Percentiles rank a stretch among this genome's conserved stretches.
Conservation (phyloP, 1,140 invertebrate species). For the Lordiphosa collinella region DNA sequence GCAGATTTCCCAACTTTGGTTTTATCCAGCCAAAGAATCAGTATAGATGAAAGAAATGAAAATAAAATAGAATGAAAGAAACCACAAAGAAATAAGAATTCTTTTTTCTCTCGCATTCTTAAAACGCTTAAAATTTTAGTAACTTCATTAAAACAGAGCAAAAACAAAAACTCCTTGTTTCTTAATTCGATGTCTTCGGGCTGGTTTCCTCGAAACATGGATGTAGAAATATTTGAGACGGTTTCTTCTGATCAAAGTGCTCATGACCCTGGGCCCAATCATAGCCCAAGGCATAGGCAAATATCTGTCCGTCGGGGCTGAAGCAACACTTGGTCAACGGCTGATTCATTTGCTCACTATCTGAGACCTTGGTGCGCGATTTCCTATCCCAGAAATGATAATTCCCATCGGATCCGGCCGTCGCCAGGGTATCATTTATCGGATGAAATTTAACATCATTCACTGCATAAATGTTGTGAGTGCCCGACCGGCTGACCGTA, state of each 20-base stretch:
- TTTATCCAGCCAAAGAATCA: too few species aligned
- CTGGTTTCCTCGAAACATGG: slow-evolving; percentile 97
- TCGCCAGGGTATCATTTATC: slow-evolving; percentile 96
- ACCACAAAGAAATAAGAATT: too few species aligned
- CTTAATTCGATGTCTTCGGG: too few species aligned
- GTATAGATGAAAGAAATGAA: too few species aligned
- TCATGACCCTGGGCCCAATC: slow-evolving; percentile 99
- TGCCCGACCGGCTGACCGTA: slow-evolving; percentile 87
- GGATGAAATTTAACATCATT: slow-evolving; percentile 99
- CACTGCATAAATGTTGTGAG: slow-evolving; percentile 88
- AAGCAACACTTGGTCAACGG: slow-evolving; percentile 96
- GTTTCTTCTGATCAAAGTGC: slow-evolving; percentile 95
- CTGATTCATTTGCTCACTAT: slow-evolving; percentile 96
- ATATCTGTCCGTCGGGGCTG: slow-evolving; percentile 97
- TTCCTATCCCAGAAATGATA: slow-evolving; percentile 99
- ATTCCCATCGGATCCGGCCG: slow-evolving; percentile 98
- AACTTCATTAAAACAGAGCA: neutral
- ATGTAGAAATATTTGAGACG: slow-evolving; percentile 95
- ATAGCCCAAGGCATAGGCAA: slow-evolving; percentile 98
- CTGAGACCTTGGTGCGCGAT: slow-evolving; percentile 97
- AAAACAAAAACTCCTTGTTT: too few species aligned
- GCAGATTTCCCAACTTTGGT: too few species aligned
- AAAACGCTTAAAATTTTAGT: too few species aligned
- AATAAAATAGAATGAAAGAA: too few species aligned
- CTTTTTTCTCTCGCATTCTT: too few species aligned